Evolutionary conservation across 2,888 invertebrate species (phyloP), one percentile per base, ranked within the genome.

Genomic region (Drosophila bunnanda): DNA sequence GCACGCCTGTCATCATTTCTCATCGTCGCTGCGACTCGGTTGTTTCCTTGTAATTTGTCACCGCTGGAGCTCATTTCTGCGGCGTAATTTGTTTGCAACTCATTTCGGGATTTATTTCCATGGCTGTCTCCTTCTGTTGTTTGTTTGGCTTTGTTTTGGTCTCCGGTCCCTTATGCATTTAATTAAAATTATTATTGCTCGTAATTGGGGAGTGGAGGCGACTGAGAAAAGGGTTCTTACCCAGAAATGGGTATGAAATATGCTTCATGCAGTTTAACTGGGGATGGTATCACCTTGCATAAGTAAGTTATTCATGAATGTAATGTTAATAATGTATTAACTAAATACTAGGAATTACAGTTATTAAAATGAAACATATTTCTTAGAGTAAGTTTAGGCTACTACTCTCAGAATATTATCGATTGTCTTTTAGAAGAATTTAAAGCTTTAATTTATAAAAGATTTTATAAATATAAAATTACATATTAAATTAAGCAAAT

Each of bases 31-130:
- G 68, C 55, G 43, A 46, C 46, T 17, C 25, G 44, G 65, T 77
- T 81, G 82, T 79, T 85, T 79, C 76, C 77, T 82, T 80, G 81
- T 89, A 90, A 90, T 90, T 90, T 90, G 90, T 89, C 89, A 80
- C 85, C 69, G 87, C 84, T 86, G 88, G 86, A 88, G 84, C 79
- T 78, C 87, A 78, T 79, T 85, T 86, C 85, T 80, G 88, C 81
- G 81, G 80, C 86, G 82, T 82, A 83, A 90, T 89, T 87, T 87
- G 78, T 89, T 90, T 81, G 79, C 78, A 81, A 77, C 83, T 79
- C 79, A 80, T 81, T 89, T 80, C 50, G 77, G 68, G 62, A 78
- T 75, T 82, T 73, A 58, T 73, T 75, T 72, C 61, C 65, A 58
- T 62, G 60, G 54, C 39, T 52, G 58, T 72, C 77, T 44, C 25